Percentiles rank a stretch among this genome's conserved stretches.
These are phyloP conservation scores for Plusia festucae DNA, from an alignment of 2,888 invertebrate species.

Conservation along the genomic window DNA sequence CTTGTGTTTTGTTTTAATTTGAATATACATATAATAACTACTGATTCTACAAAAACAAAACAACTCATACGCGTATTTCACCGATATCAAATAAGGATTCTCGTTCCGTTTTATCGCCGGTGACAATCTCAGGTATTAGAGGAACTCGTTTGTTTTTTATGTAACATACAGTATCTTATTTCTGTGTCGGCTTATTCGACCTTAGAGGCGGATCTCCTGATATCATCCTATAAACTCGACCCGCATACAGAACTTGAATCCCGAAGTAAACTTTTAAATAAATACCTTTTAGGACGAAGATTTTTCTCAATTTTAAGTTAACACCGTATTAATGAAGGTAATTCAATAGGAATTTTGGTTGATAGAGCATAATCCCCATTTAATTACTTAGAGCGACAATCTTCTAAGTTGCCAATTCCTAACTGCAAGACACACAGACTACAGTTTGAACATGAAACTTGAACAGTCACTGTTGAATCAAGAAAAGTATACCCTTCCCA, in stretches of 20 bases:
- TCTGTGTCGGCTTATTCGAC: constrained; percentile 45
- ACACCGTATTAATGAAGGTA: too few relatives aligned
- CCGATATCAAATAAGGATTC: constrained; percentile 54
- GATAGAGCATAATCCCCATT: constrained; percentile 15
- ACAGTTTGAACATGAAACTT: neutral
- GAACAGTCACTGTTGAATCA: neutral
- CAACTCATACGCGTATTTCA: constrained; percentile 46
- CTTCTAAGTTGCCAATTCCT: neutral
- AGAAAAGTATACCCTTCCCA: neutral
- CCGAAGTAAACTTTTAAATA: constrained; percentile 10
- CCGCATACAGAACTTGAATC: constrained; percentile 27
- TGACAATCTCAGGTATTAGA: constrained; percentile 59
- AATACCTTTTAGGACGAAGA: constrained; percentile 19
- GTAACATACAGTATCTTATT: constrained; percentile 54
- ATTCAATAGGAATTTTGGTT: neutral
- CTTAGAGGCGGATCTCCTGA: constrained; percentile 38
- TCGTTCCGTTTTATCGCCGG: constrained; percentile 53
- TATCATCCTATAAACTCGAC: constrained; percentile 32
- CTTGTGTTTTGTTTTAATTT: neutral
- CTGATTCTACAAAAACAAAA: constrained; percentile 20
- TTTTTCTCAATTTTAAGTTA: neutral
- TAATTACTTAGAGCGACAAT: constrained; percentile 20
- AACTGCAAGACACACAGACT: constrained; percentile 1
- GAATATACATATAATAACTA: neutral
- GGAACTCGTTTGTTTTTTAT: constrained; percentile 54